Conservation (phyloP, 2,888 invertebrate species). For the Macrophya annulata region DNA sequence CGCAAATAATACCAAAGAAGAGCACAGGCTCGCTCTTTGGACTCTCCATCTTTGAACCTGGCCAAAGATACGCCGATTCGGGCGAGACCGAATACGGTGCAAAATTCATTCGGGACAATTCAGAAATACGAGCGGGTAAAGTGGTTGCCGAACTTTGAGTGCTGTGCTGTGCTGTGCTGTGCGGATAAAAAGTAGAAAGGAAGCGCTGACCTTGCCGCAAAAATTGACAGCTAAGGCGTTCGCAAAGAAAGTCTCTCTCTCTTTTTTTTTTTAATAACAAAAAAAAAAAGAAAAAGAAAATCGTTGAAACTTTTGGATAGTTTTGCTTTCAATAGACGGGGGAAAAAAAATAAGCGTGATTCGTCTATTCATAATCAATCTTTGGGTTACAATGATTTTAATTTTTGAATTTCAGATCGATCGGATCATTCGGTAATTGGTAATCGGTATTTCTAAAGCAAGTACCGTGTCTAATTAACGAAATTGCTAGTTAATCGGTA, state of each 20-base stretch:
- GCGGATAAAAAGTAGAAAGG: background rate
- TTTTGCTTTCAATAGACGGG: background rate
- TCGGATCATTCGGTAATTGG: background rate
- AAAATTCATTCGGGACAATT: conserved; percentile 45
- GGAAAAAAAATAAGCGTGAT: background rate
- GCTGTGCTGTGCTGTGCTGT: background rate
- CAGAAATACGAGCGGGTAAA: conserved; percentile 13
- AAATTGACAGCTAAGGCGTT: background rate
- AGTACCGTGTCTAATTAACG: conserved; percentile 37
- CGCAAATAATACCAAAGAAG: conserved; percentile 17
- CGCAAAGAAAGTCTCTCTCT: background rate
- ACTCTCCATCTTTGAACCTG: conserved; percentile 37
- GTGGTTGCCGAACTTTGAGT: conserved; percentile 7
- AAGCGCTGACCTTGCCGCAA: conserved; percentile 1
- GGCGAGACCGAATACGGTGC: conserved; percentile 28
- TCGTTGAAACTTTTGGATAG: background rate
- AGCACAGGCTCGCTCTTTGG: conserved; percentile 32
- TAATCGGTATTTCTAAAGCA: conserved; percentile 1
- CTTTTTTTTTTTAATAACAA: background rate
- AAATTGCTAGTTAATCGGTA: conserved; percentile 11
- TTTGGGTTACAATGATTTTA: too few species aligned
- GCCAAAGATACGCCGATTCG: conserved; percentile 24
- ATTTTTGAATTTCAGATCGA: background rate
- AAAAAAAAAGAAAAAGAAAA: background rate
- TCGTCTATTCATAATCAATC: background rate